Base-by-base conservation (phyloP, 2,797 vertebrate genomes). In the Enteromius viviparus region DNA sequence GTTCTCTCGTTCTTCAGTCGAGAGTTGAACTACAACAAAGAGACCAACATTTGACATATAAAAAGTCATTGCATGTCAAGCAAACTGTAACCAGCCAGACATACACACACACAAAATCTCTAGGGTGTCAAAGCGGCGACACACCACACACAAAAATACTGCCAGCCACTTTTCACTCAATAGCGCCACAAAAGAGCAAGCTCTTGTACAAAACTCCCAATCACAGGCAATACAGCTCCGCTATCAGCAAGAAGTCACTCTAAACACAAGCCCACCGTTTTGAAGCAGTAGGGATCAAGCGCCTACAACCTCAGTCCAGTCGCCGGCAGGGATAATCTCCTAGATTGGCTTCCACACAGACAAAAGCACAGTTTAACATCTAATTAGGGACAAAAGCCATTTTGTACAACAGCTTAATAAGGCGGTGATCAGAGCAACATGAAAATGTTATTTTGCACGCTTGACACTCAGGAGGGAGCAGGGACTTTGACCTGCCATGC, bases 321-420 rank as follows among this genome's bases (percentile, higher is more conserved):
- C 53, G 64, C 77, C 66, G 11, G 53, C 91, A 91, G 91, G 90
- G 93, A 92, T 95, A 95, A 95, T 96, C 93, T 94, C 91, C 89
- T 88, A 89, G 91, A 93, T 88, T 90, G 92, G 93, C 90, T 92
- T 91, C 91, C 58, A 82, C 23, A 51, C 71, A 45, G 87, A 92
- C 89, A 91, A 95, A 93, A 94, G 91, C 90, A 93, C 81, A 90
- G 93, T 95, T 95, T 94, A 81, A 90, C 93, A 95, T 94, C 94
- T 94, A 95, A 96, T 95, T 95, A 95, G 94, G 94, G 93, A 92
- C 93, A 91, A 94, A 89, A 89, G 94, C 91, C 93, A 89, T 95
- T 95, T 95, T 92, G 91, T 92, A 94, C 93, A 95, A 91, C 89
- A 92, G 89, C 89, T 75, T 95, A 95, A 96, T 95, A 94, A 96